Evolutionary conservation across 2,888 invertebrate species (phyloP).

Genomic region (Lochmaea capreae): DNA sequence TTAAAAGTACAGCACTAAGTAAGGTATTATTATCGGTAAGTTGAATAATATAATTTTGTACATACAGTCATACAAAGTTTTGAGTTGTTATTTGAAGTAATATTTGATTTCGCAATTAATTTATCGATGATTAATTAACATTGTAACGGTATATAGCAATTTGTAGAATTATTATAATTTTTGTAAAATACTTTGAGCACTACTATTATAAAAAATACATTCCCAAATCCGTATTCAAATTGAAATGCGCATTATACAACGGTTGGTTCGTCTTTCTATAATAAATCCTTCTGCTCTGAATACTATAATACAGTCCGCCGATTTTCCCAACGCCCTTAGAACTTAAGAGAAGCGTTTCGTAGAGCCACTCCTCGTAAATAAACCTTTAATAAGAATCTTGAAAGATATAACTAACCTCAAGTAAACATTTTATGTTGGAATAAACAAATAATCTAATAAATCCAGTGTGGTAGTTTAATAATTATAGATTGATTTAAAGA

Average conservation of each 20-base stretch:
- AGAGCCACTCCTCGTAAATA: slow-evolving; percentile 45
- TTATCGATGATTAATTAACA: too few species aligned
- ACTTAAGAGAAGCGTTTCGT: slow-evolving; percentile 38
- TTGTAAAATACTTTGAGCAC: too few species aligned
- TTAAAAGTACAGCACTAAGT: too few species aligned
- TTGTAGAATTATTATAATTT: too few species aligned
- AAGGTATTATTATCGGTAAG: too few species aligned
- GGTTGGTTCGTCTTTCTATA: slow-evolving; percentile 10
- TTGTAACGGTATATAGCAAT: too few species aligned
- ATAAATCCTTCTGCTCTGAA: slow-evolving; percentile 23
- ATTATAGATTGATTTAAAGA: slow-evolving; percentile 62
- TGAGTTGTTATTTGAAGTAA: too few species aligned
- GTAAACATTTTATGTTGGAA: slow-evolving; percentile 52
- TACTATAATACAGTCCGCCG: slow-evolving; percentile 7
- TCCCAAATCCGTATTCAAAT: background rate
- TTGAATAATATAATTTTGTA: too few species aligned
- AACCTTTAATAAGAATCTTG: slow-evolving; percentile 48
- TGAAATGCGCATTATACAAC: background rate
- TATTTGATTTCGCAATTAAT: too few species aligned
- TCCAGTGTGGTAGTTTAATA: slow-evolving; percentile 56
- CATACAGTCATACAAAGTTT: too few species aligned
- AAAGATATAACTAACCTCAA: slow-evolving; percentile 47
- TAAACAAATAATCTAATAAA: slow-evolving; percentile 61
- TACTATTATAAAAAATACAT: background rate
- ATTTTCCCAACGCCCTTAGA: slow-evolving; percentile 38